Evolutionary conservation across 2,113 vertebrate genomes (phyloP).

Genomic region (Promerops cafer): DNA sequence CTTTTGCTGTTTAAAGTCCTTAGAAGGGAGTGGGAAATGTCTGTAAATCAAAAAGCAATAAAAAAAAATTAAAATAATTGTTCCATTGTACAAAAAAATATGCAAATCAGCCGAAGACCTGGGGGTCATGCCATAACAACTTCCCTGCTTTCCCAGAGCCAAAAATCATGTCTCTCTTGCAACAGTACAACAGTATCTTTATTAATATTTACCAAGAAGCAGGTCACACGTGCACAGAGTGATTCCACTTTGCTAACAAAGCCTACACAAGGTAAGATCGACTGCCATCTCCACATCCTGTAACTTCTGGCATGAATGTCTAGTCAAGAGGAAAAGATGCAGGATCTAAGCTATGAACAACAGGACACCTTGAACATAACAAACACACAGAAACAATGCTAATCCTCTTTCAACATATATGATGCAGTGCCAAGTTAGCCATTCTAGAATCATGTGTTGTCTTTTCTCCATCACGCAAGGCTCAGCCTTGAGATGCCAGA

Average conservation of each 20-base stretch:
- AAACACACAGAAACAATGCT: neutral
- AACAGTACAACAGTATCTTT: neutral
- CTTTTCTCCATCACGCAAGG: neutral
- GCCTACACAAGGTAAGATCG: neutral
- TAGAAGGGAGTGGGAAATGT: neutral
- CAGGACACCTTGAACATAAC: neutral
- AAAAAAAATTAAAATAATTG: neutral
- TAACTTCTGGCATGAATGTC: neutral
- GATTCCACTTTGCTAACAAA: neutral
- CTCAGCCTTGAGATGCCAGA: neutral
- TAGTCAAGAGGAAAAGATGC: neutral
- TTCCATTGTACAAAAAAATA: neutral
- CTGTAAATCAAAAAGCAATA: neutral
- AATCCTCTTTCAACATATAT: neutral
- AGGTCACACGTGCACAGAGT: neutral
- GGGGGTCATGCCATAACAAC: accelerated
- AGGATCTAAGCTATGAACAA: neutral
- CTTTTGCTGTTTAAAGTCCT: neutral
- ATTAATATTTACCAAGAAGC: neutral
- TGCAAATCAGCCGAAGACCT: neutral
- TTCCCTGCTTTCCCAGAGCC: neutral
- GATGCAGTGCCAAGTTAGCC: neutral
- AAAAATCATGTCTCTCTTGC: neutral
- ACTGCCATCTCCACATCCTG: neutral
- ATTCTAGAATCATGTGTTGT: neutral